These are phyloP conservation scores for Salarias fasciatus DNA, from an alignment of 2,797 vertebrate species.

Conservation along the genomic window DNA sequence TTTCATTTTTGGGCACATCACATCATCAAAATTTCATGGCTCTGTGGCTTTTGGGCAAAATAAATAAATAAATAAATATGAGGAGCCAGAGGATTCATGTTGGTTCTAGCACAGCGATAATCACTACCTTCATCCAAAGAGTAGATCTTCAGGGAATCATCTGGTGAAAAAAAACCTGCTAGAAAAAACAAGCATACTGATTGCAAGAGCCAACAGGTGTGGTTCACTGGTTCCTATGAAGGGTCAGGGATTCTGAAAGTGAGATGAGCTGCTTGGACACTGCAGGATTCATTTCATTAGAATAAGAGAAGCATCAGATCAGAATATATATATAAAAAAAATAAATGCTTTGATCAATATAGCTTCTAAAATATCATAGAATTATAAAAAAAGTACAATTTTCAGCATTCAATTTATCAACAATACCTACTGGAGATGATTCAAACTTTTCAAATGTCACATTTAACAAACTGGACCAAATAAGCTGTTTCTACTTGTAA, in stretches of 20 bases:
- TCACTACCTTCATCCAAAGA: conserved; percentile 7
- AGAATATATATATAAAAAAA: too few species aligned
- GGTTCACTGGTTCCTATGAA: conserved; percentile 31
- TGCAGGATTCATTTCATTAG: conserved; percentile 3
- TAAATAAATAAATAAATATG: too few species aligned
- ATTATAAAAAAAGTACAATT: too few species aligned
- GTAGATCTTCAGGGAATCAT: neutral
- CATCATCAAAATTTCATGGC: neutral
- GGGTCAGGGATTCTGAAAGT: conserved; percentile 27
- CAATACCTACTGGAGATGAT: neutral
- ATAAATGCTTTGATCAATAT: neutral
- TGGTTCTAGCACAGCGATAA: too few species aligned
- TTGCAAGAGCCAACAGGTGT: conserved; percentile 21
- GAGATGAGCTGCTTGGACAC: conserved; percentile 18
- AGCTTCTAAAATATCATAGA: too few species aligned
- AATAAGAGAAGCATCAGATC: neutral
- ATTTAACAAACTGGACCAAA: neutral
- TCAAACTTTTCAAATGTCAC: neutral
- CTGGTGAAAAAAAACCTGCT: neutral
- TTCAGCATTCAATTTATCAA: too few species aligned
- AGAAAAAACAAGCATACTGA: conserved; percentile 17
- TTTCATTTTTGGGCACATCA: neutral
- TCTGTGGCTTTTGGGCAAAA: neutral
- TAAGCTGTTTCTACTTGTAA: too few species aligned
- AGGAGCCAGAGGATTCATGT: neutral